Percentiles rank a stretch among this genome's conserved stretches.
Evolutionary conservation across 2,888 invertebrate genomes (phyloP).

Genomic region (Microctonus brassicae): DNA sequence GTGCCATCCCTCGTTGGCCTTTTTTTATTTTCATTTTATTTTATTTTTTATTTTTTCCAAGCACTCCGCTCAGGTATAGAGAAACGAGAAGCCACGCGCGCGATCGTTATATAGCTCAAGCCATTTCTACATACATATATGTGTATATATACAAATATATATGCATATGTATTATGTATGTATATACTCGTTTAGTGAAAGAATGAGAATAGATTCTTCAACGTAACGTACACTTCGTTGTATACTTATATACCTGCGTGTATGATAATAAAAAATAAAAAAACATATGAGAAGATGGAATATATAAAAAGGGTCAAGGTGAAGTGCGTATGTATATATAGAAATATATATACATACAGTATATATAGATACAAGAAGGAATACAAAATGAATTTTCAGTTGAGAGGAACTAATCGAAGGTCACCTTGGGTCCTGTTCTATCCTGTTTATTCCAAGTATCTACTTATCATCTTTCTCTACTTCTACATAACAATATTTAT

Average conservation of each 20-base stretch:
- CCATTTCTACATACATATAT: neutral
- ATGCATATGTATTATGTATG: too few relatives aligned
- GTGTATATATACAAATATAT: neutral
- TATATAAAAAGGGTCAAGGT: slow-evolving; percentile 35
- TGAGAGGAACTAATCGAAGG: slow-evolving; percentile 23
- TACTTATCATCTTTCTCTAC: neutral
- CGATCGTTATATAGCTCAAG: slow-evolving; percentile 12
- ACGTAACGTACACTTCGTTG: slow-evolving; percentile 41
- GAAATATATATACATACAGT: neutral
- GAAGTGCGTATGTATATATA: neutral
- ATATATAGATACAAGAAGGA: neutral
- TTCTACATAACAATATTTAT: neutral
- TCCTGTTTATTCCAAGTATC: slow-evolving; percentile 1
- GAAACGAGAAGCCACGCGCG: slow-evolving; percentile 23
- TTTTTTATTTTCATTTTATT: slow-evolving; percentile 31
- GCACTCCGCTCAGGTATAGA: slow-evolving; percentile 11
- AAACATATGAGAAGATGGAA: neutral
- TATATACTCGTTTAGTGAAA: slow-evolving; percentile 16
- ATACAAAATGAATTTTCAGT: neutral
- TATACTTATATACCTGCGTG: slow-evolving; percentile 25
- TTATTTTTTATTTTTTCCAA: slow-evolving; percentile 37
- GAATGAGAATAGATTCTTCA: slow-evolving; percentile 32
- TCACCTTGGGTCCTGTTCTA: slow-evolving; percentile 1
- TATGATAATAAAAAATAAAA: slow-evolving; percentile 14
- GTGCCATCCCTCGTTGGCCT: slow-evolving; percentile 47